Evolutionary conservation across 2,113 vertebrate species (phyloP), one percentile per base, ranked within the genome.

Genomic region (Daphoenositta chrysoptera): DNA sequence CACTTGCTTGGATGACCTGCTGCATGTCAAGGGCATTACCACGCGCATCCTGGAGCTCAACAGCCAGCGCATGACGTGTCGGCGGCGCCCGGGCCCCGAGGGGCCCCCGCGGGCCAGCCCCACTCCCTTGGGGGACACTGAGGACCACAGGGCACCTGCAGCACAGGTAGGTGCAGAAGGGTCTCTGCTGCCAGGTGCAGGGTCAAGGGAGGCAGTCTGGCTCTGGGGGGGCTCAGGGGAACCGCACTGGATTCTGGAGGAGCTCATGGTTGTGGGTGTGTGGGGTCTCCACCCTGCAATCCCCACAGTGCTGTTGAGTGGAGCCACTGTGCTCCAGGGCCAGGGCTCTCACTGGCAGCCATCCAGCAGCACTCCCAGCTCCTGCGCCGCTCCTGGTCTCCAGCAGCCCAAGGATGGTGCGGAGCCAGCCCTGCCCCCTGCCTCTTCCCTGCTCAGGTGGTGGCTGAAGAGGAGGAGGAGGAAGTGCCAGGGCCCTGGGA

Each of bases 1-100:
- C 84, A 95, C 30, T 35, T 96, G 95, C 0, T 83, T 97, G 10
- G 94, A 97, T 28, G 96, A 97, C 17, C 96, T 97, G 23, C 95
- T 97, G 24, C 95, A 79, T 0, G 97, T 97, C 87, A 97, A 97
- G 73, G 97, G 97, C 82, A 91, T 97, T 72, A 97, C 97, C 16
- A 89, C 87, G 2, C 97, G 97, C 56, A 96, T 94, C 89, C 45
- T 97, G 90, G 96, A 96, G 78, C 96, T 97, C 31, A 97, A 97
- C 83, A 91, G 97, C 14, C 96, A 93, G 68, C 94, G 96, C 9
- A 84, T 97, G 70, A 90, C 40, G 4, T 97, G 97, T 84, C 66
- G 73, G 30, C 51, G 53, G 31, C 33, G 56, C 48, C 76, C 83
- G 0, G 57, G 79, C 82, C 58, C 63, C 0, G 86, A 92, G 39